Percentiles rank a stretch among this genome's conserved stretches.
Conservation (phyloP, 1,140 invertebrate species). For the Papilio xuthus region DNA sequence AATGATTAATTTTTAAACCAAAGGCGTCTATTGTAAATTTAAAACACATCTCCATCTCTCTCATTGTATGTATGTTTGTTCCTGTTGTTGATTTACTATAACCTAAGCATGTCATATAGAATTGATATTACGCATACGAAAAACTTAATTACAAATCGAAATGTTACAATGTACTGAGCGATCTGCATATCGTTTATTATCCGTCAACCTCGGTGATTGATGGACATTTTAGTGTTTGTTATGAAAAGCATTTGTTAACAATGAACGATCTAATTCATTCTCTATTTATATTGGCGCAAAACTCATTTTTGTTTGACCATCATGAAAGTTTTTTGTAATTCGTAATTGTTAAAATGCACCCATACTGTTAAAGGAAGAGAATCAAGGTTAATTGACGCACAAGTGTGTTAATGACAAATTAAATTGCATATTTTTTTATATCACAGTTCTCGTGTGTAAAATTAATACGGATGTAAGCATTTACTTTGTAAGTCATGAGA, state of each 20-base stretch:
- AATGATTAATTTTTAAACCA: no score
- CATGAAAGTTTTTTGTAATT: background rate
- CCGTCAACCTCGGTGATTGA: background rate
- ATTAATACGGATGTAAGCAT: background rate
- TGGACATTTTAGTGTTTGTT: constrained; percentile 12
- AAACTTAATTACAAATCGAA: background rate
- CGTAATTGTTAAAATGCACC: constrained; percentile 5
- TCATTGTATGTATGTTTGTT: background rate
- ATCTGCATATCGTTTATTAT: constrained; percentile 2
- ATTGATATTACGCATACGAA: background rate
- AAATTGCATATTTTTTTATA: background rate
- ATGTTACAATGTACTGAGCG: background rate
- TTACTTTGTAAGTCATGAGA: background rate
- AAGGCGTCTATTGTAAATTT: no score
- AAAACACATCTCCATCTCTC: no score
- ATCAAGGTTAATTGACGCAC: background rate
- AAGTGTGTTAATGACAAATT: background rate
- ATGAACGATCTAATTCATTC: background rate
- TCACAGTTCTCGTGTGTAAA: no score
- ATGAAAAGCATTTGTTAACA: background rate
- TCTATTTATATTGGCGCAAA: background rate
- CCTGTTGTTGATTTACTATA: background rate
- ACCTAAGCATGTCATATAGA: background rate
- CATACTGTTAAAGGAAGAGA: background rate
- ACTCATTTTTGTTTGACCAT: background rate